Evolutionary conservation across 2,113 vertebrate genomes (phyloP), one percentile per base, ranked within the genome.

Genomic region (Oryzias melastigma): DNA sequence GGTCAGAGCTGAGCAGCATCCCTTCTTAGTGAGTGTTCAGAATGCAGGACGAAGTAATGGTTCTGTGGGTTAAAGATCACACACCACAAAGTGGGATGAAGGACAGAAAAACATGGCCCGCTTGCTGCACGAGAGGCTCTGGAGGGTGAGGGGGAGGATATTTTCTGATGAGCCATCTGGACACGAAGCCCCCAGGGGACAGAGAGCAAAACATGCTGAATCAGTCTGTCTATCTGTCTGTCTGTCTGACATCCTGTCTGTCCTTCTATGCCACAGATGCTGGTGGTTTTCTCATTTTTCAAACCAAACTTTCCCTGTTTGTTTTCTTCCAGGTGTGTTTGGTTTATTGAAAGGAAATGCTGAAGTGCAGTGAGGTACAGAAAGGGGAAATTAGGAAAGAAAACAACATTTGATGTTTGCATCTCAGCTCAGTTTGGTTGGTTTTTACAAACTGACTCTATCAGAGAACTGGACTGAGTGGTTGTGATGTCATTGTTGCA

Each of bases 151-250:
- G 73, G 72, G 75, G 73, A 72, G 61, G 70, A 69, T 68, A 70
- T 49, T 73, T 83, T 78, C 80, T 62, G 81, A 74, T 60, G 73
- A 81, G 80, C 88, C 89, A 90, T 88, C 89, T 92, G 88, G 86
- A 86, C 82, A 80, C 71, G 48, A 48, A 25, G 61, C 73, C 64
- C 71, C 80, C 71, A 49, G 75, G 84, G 85, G 75, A 83, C 71
- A 77, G 24, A 62, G 65, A 58, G 57, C 53, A 63, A 67, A 76
- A 65, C 73, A 83, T 72, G 73, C 76, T 83, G 66, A 64, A 57
- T 81, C 65, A 77, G 55, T 70, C 58, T 58, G 27, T 5, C 35
- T 60, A 15, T 14, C 45, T 51, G 25, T 48, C 45, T 16, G 22
- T 56, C 59, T 17, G 50, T 68, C 62, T 60, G 17, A 35, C 12